Evolutionary conservation across 2,113 vertebrate species (phyloP).

Genomic region (Picathartes gymnocephalus): DNA sequence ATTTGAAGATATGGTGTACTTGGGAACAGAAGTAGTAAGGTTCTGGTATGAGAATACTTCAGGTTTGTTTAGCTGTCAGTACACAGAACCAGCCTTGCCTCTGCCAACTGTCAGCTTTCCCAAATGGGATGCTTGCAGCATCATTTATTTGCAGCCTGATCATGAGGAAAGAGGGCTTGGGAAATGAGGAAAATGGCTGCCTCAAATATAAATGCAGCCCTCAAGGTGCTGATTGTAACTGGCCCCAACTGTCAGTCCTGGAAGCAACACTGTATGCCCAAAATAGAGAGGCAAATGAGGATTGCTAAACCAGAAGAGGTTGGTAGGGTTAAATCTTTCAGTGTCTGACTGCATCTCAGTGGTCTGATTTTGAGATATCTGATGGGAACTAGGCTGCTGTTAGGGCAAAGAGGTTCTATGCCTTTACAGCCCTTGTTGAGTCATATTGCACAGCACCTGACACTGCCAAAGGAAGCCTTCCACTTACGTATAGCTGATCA

Average conservation of each 20-base stretch:
- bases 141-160: background rate
- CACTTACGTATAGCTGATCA: background rate
- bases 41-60: background rate
- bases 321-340: background rate
- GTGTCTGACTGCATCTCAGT: background rate
- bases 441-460: background rate
- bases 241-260: constrained; percentile 17
- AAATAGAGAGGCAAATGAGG: constrained; percentile 1
- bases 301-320: background rate
- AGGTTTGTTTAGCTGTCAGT: background rate
- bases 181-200: background rate
- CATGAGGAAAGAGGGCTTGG: background rate
- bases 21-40: background rate
- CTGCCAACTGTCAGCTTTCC: background rate
- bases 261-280: background rate
- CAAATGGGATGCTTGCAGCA: background rate
- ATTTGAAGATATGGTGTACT: background rate
- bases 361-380: background rate
- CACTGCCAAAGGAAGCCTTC: background rate
- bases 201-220: background rate
- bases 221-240: background rate
- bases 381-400: background rate
- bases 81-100: background rate
- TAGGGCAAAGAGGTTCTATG: background rate
- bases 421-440: background rate